These are phyloP conservation scores for Bellardia pandia DNA, from an alignment of 2,888 invertebrate genomes.

Conservation along the genomic window DNA sequence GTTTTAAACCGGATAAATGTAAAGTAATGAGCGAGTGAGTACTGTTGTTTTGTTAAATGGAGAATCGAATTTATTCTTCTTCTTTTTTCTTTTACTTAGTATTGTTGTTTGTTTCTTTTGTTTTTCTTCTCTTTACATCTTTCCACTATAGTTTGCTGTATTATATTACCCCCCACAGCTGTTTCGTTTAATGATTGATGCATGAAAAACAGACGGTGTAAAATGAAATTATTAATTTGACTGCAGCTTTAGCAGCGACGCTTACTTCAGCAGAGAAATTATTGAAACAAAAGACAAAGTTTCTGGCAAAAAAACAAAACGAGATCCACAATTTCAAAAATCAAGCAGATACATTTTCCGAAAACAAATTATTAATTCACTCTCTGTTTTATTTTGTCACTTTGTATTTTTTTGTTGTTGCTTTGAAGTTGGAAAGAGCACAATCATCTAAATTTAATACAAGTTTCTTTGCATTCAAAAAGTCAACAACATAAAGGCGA, in stretches of 20 bases:
- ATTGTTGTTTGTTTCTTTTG: conserved; percentile 34
- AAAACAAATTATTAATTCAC: background rate
- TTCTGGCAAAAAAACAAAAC: conserved; percentile 2
- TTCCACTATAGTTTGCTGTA: conserved; percentile 37
- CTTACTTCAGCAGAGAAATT: background rate
- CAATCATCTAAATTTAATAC: background rate
- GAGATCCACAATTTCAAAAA: conserved; percentile 20
- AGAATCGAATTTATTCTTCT: conserved; percentile 40
- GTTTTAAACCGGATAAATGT: conserved; percentile 64
- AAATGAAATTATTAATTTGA: conserved; percentile 20
- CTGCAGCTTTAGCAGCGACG: conserved; percentile 16
- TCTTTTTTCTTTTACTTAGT: conserved; percentile 13
- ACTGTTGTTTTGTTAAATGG: conserved; percentile 45
- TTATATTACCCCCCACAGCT: conserved; percentile 70
- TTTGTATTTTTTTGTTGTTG: background rate
- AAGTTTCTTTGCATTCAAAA: conserved; percentile 29
- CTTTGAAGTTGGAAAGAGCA: background rate
- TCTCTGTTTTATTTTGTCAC: background rate
- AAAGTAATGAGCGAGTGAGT: conserved; percentile 49
- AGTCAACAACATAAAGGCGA: conserved; percentile 8
- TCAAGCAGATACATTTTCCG: background rate
- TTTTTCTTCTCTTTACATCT: conserved; percentile 7
- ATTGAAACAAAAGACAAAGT: conserved; percentile 4
- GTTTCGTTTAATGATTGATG: conserved; percentile 40
- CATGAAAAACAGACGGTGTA: conserved; percentile 36